A percentile compares a stretch with the other conserved stretches of the same genome.
These are phyloP conservation scores for Serrognathus titanus DNA, from an alignment of 2,888 invertebrate genomes.

Conservation along the genomic window DNA sequence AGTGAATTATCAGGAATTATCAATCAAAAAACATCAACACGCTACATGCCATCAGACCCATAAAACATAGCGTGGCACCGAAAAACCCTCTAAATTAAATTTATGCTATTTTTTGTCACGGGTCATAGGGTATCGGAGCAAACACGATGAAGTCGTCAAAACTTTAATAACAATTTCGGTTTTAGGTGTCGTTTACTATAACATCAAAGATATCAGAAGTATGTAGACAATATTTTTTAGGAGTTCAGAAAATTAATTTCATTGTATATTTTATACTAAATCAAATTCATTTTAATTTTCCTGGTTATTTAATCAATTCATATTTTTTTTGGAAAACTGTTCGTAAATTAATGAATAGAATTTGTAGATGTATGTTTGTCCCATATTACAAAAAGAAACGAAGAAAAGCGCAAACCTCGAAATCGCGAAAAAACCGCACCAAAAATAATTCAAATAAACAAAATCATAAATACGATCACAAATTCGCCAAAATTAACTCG, in stretches of 20 bases:
- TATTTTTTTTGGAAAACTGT: too few relatives aligned
- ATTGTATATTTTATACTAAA: too few relatives aligned
- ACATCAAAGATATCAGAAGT: too few relatives aligned
- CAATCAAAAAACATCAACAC: constrained; percentile 33
- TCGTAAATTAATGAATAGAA: too few relatives aligned
- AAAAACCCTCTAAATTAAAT: constrained; percentile 33
- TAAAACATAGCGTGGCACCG: constrained; percentile 30
- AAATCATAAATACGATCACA: constrained; percentile 13
- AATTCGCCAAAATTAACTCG: constrained; percentile 15
- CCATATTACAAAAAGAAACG: too few relatives aligned
- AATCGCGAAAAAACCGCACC: neutral
- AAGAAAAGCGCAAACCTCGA: too few relatives aligned
- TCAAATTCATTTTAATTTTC: too few relatives aligned
- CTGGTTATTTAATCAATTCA: too few relatives aligned
- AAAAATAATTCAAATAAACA: constrained; percentile 15
- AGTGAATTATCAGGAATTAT: constrained; percentile 27
- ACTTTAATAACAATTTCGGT: constrained; percentile 1
- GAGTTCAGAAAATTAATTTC: too few relatives aligned
- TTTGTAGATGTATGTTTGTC: too few relatives aligned
- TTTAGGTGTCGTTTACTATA: neutral
- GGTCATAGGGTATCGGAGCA: constrained; percentile 32
- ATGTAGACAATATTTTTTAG: too few relatives aligned
- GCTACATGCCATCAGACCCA: constrained; percentile 35
- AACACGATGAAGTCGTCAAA: constrained; percentile 14
- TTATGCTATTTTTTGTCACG: constrained; percentile 22